Evolutionary conservation across 2,888 invertebrate genomes (phyloP).

Genomic region (Dryococelus australis): DNA sequence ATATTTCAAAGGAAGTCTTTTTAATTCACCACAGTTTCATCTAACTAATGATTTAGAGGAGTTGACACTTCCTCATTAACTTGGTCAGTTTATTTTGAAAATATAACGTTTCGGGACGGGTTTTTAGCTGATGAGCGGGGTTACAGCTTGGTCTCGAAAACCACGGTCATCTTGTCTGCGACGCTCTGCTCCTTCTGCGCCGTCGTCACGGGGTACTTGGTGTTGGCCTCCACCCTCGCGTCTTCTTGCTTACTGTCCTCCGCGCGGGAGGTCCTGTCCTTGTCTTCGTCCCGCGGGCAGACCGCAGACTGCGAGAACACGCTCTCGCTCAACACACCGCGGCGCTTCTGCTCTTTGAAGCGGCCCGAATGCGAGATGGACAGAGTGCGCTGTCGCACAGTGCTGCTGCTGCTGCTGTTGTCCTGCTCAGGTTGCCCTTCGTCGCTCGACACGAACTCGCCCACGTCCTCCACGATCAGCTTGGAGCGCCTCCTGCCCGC

Average conservation of each 20-base stretch:
- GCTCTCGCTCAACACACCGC: not conserved
- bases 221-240: not conserved
- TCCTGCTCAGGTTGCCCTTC: not conserved
- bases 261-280: not conserved
- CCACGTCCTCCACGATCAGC: not conserved
- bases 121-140: no score
- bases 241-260: not conserved
- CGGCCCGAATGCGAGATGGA: conserved; percentile 24
- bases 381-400: not conserved
- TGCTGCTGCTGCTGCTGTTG: not conserved
- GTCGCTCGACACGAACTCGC: not conserved
- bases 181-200: not conserved
- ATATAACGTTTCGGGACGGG: no score
- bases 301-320: not conserved
- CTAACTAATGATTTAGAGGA: no score
- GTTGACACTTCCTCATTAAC: no score
- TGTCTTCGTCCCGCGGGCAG: not conserved
- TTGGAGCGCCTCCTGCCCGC: conserved; percentile 2
- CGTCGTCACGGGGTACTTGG: not conserved
- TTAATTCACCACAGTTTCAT: no score
- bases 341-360: conserved; percentile 22
- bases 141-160: not conserved
- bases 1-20: no score
- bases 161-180: not conserved
- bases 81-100: no score